These are phyloP conservation scores for Elachura formosa DNA, from an alignment of 2,113 vertebrate genomes.

Conservation along the genomic window DNA sequence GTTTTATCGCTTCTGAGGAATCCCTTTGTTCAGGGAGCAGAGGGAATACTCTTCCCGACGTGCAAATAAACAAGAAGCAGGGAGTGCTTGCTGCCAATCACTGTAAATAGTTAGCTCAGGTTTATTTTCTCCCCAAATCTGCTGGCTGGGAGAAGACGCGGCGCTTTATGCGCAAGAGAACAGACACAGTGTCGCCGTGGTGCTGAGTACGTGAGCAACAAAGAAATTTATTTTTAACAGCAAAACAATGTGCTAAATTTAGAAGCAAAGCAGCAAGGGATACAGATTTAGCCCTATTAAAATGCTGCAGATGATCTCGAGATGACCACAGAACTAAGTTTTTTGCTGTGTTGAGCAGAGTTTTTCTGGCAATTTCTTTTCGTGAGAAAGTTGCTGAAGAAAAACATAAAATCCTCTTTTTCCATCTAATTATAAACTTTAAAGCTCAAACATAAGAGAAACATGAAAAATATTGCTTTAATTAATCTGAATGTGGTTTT, in stretches of 20 bases:
- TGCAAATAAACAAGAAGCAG: neutral
- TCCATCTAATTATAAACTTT: neutral
- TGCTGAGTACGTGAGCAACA: neutral
- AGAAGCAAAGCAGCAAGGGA: neutral
- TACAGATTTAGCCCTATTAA: neutral
- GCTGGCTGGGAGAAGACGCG: neutral
- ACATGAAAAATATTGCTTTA: neutral
- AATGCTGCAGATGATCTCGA: neutral
- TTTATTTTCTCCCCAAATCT: slow-evolving; percentile 13
- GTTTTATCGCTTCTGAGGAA: slow-evolving; percentile 10
- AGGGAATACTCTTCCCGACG: neutral
- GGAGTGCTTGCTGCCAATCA: neutral
- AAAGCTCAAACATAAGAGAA: neutral
- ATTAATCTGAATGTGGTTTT: neutral
- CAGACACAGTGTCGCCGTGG: neutral
- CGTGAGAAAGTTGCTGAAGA: neutral
- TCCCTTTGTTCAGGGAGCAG: slow-evolving; percentile 23
- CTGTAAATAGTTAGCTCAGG: neutral
- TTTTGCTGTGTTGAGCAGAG: neutral
- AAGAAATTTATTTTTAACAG: slow-evolving; percentile 37
- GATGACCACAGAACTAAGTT: neutral
- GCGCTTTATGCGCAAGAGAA: neutral
- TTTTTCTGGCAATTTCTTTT: neutral
- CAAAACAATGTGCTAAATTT: slow-evolving; percentile 49
- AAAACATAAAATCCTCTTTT: neutral